Base-by-base conservation (phyloP, 2,888 invertebrate species). In the Drosophila quinaria region DNA sequence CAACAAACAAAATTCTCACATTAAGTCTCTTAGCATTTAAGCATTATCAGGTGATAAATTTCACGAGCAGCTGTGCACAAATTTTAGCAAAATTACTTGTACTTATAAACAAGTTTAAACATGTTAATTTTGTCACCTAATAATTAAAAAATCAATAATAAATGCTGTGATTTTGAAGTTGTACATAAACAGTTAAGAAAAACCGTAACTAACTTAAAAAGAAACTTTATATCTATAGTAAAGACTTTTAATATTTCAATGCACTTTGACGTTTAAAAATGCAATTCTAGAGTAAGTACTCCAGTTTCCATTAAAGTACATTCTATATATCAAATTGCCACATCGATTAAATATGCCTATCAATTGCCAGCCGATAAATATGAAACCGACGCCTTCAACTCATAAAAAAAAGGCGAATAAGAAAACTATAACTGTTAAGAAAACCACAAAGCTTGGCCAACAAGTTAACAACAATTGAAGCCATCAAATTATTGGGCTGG, bases 301-400 rank as follows among this genome's bases (percentile, higher is more conserved):
- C n/a, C 17, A 37, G 19, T 62, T 61, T 50, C 10, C 9, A 10
- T 39, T 35, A 31, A 55, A 42, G 54, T 42, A 52, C 42, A 44
- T 46, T 52, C 31, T 31, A 11, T n/a, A 37, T 31, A 74, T 63
- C 46, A 60, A 69, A 51, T 13, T 62, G 25, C 49, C 41, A 41
- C 76, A 76, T 76, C 75, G 70, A 74, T 80, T 80, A 75, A 75
- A 80, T 80, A 58, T 70, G 52, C 44, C 59, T 62, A 77, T 80
- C 65, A 77, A 75, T 80, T 62, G 74, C 59, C 46, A 35, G 49
- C 22, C 25, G 42, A 65, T 76, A 68, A 69, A 76, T 61, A 65
- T 59, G 59, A 76, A 74, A 70, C 59, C 61, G 50, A 58, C 58
- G 62, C 65, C 47, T 58, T 11, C 61, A 64, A 69, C 64, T 42